Conservation (phyloP, 2,113 vertebrate species). For the Cinclus mexicanus region DNA sequence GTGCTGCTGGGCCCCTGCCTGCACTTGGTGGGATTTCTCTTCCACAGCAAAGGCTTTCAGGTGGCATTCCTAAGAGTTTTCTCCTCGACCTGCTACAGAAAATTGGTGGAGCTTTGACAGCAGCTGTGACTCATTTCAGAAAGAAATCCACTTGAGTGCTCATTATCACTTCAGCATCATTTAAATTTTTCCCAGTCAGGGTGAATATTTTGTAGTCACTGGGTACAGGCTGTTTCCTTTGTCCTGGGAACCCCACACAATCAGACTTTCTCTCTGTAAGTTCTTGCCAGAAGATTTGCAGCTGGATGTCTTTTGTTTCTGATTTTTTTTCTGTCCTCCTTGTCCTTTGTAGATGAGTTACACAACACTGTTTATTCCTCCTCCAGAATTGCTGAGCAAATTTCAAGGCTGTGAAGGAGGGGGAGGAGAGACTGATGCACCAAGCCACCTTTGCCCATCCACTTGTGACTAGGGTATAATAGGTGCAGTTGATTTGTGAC, state of each 20-base stretch:
- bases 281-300: conserved; percentile 15
- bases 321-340: not conserved
- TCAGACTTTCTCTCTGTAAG: not conserved
- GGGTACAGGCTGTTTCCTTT: not conserved
- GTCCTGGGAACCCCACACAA: not conserved
- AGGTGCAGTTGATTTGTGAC: conserved; percentile 44
- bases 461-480: conserved; percentile 43
- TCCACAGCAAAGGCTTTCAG: not conserved
- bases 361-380: conserved; percentile 23
- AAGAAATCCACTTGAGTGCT: conserved; percentile 23
- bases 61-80: not conserved
- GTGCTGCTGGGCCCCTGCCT: not conserved
- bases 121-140: conserved; percentile 34
- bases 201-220: conserved; percentile 4
- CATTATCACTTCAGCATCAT: conserved; percentile 34
- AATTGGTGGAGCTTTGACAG: conserved; percentile 15
- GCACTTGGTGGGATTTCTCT: not conserved
- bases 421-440: not conserved
- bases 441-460: conserved; percentile 38
- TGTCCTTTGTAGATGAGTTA: conserved; percentile 36
- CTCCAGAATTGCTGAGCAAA: not conserved
- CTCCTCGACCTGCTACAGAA: not conserved
- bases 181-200: conserved; percentile 3
- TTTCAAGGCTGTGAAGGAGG: not conserved
- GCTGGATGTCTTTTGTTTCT: not conserved